Conservation (phyloP, 2,113 vertebrate species). For the Forbesichthys papilliferus region DNA sequence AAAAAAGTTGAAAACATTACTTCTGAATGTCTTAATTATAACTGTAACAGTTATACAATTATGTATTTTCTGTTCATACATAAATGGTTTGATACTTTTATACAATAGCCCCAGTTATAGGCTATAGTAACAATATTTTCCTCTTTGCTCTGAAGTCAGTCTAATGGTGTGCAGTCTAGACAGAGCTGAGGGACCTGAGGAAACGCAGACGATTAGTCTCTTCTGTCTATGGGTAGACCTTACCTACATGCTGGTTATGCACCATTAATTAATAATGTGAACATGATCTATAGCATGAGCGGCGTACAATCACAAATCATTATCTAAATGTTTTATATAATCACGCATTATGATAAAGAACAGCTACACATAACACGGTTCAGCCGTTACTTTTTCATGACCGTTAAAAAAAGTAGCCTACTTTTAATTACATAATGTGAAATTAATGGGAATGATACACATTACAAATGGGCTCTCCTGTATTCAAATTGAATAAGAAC, state of each 20-base stretch:
- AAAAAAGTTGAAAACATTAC: too few relatives aligned
- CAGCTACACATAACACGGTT: neutral
- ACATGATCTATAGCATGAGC: neutral
- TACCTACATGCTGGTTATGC: neutral
- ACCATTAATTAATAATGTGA: neutral
- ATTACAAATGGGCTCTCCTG: too few relatives aligned
- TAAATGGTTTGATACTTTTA: too few relatives aligned
- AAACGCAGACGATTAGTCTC: neutral
- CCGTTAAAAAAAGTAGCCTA: neutral
- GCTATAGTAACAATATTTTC: neutral
- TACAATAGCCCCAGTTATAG: neutral
- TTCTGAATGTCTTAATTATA: too few relatives aligned
- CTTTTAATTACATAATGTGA: neutral
- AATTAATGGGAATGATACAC: neutral
- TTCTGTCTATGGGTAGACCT: neutral
- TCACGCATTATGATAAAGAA: neutral
- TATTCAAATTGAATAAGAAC: neutral
- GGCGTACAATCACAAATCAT: neutral
- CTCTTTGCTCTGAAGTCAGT: neutral
- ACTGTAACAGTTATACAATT: too few relatives aligned
- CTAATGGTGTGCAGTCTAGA: slow-evolving; percentile 10
- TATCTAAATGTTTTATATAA: neutral
- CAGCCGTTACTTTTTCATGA: neutral
- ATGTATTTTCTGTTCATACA: too few relatives aligned
- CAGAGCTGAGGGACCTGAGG: neutral